Evolutionary conservation across 2,797 vertebrate species (phyloP).

Genomic region (Kryptopterus vitreolus): DNA sequence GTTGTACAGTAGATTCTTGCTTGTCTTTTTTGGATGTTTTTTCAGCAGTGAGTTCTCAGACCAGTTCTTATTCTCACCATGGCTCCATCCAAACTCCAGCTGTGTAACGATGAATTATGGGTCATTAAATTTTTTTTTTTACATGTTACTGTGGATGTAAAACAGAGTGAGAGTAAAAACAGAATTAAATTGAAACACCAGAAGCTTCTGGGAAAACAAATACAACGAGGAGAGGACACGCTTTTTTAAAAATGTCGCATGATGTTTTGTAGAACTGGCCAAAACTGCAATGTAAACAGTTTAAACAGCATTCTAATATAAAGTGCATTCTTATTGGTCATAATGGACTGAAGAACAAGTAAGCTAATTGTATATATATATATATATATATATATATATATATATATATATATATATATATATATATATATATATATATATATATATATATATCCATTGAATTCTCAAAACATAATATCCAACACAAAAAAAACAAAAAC

Average conservation of each 20-base stretch:
- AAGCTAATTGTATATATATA: too few relatives aligned
- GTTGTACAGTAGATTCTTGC: background rate
- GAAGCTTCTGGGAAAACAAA: slow-evolving; percentile 18
- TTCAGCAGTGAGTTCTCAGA: background rate
- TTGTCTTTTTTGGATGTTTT: slow-evolving; percentile 7
- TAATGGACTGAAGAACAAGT: background rate
- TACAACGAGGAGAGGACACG: background rate
- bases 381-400: too few relatives aligned
- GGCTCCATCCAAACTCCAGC: slow-evolving; percentile 8
- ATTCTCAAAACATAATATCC: background rate
- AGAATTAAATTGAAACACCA: slow-evolving; percentile 23
- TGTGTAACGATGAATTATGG: slow-evolving; percentile 25
- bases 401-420: too few relatives aligned
- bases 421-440: too few relatives aligned
- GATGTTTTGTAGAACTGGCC: background rate
- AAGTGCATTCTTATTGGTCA: background rate
- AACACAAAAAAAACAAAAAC: background rate
- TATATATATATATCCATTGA: too few relatives aligned
- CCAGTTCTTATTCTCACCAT: background rate
- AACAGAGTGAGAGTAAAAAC: slow-evolving; percentile 5
- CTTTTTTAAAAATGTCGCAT: background rate
- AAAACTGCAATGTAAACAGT: too few relatives aligned
- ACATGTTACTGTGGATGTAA: slow-evolving; percentile 8
- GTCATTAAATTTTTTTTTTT: slow-evolving; percentile 13
- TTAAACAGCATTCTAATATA: background rate